Conservation (phyloP, 2,113 vertebrate species). For the Neodontobutis hainanensis region DNA sequence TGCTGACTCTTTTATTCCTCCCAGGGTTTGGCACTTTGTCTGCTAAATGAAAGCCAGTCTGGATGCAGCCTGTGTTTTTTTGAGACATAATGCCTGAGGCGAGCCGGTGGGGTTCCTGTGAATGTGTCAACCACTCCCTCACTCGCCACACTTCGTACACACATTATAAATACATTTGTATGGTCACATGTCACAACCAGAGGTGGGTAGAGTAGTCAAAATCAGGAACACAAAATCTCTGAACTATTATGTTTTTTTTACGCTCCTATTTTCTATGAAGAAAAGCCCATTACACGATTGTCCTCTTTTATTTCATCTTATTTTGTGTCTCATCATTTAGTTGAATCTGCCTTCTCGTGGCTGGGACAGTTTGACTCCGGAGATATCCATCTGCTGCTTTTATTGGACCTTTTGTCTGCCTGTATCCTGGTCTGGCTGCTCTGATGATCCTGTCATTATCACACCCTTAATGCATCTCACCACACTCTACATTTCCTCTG, state of each 20-base stretch:
- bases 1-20: conserved; percentile 29
- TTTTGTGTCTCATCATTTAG: too few relatives aligned
- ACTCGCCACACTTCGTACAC: conserved; percentile 27
- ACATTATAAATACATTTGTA: too few relatives aligned
- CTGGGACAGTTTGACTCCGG: conserved; percentile 42
- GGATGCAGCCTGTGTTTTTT: conserved; percentile 31
- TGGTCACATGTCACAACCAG: too few relatives aligned
- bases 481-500: conserved; percentile 64
- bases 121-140: conserved; percentile 58
- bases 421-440: conserved; percentile 23
- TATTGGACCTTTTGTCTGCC: conserved; percentile 33
- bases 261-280: too few relatives aligned
- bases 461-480: conserved; percentile 70
- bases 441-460: conserved; percentile 62
- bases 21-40: conserved; percentile 23
- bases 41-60: conserved; percentile 44
- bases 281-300: too few relatives aligned
- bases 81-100: conserved; percentile 44
- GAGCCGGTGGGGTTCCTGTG: conserved; percentile 45
- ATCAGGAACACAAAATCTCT: too few relatives aligned
- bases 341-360: background rate
- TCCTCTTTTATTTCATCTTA: too few relatives aligned
- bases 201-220: too few relatives aligned
- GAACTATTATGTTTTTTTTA: too few relatives aligned
- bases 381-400: conserved; percentile 24